A percentile compares a stretch with the other conserved stretches of the same genome.
These are phyloP conservation scores for Carlito syrichta DNA, from an alignment of 2,113 vertebrate genomes.

Conservation along the genomic window DNA sequence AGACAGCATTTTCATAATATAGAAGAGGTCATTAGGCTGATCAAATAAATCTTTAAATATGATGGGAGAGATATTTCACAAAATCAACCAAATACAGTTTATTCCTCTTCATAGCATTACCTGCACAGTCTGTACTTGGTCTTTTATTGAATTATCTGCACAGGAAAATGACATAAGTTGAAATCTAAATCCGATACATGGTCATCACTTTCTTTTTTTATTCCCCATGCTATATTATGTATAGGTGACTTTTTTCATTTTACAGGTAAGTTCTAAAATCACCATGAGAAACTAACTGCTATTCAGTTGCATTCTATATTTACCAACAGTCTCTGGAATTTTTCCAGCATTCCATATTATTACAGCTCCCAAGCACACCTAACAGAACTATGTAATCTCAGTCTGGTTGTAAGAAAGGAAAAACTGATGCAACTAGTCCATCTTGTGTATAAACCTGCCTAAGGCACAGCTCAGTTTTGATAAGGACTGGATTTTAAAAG, in stretches of 20 bases:
- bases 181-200: not conserved
- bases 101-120: not conserved
- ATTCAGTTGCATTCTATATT: slow-evolving; percentile 65
- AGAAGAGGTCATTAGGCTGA: not conserved
- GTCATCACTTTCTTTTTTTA: not conserved
- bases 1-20: not conserved
- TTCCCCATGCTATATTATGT: not conserved
- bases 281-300: slow-evolving; percentile 61
- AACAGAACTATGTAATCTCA: slow-evolving; percentile 83
- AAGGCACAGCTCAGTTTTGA: not conserved
- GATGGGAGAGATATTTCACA: not conserved
- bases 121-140: not conserved
- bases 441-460: not conserved
- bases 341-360: slow-evolving; percentile 75
- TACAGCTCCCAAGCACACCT: slow-evolving; percentile 87
- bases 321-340: slow-evolving; percentile 75
- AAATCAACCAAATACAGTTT: not conserved
- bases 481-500: not conserved
- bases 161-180: not conserved
- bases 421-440: slow-evolving; percentile 17
- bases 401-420: slow-evolving; percentile 74
- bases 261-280: slow-evolving; percentile 50
- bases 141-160: not conserved
- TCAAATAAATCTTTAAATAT: not conserved
- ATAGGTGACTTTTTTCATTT: fast-evolving